phyloP scores from a whole-genome alignment of 2,113 vertebrate species.

The Halcyon senegalensis region DNA sequence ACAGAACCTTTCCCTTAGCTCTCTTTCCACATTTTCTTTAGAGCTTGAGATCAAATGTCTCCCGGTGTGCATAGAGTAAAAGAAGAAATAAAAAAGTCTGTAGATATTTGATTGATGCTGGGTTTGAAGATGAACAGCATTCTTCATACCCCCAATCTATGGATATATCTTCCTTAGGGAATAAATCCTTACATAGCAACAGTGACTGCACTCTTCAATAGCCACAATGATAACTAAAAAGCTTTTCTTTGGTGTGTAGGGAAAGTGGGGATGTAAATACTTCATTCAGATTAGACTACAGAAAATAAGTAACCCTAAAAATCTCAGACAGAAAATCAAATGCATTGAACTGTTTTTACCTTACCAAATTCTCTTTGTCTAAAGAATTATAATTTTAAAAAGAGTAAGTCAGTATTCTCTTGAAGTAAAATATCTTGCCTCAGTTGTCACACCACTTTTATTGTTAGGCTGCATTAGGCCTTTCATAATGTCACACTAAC shows the following conservation, averaged over 20 bases:
- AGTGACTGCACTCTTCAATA: background rate
- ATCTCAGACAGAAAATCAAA: background rate
- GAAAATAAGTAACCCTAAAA: background rate
- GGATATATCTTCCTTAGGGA: background rate
- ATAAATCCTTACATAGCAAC: background rate
- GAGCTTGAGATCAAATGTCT: background rate
- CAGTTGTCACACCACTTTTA: background rate
- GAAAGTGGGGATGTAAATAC: background rate
- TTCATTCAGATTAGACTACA: background rate
- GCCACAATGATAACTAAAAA: background rate
- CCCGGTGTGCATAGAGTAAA: background rate
- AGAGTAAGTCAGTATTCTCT: background rate
- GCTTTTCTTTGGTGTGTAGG: background rate
- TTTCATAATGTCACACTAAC: background rate
- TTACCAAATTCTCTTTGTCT: background rate
- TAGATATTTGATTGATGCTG: background rate
- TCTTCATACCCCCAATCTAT: background rate
- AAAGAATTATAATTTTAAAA: background rate
- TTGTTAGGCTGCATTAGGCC: background rate
- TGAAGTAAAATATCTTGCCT: background rate
- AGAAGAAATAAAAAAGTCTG: background rate
- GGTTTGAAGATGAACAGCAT: background rate
- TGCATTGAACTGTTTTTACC: background rate
- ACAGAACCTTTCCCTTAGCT: background rate
- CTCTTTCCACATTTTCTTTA: background rate